Evolutionary conservation across 2,888 invertebrate genomes (phyloP).

Genomic region (Actias luna): DNA sequence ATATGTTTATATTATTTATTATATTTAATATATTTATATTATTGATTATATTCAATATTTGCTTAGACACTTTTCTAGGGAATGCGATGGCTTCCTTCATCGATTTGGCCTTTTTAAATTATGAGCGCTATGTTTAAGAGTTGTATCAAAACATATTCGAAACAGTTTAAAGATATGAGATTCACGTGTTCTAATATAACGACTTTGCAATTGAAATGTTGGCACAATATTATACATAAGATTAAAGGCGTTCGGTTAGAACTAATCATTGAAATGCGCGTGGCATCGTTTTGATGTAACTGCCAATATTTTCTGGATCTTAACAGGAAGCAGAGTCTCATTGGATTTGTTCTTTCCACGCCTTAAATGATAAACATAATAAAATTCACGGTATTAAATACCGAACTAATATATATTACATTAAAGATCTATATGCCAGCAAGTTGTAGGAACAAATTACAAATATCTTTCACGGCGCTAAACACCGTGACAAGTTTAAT

Average conservation of each 20-base stretch:
- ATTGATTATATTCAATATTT: too few species aligned
- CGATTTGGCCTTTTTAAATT: neutral
- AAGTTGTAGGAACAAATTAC: neutral
- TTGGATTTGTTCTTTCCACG: neutral
- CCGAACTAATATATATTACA: neutral
- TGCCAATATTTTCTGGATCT: neutral
- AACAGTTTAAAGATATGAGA: neutral
- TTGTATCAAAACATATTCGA: neutral
- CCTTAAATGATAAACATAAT: neutral
- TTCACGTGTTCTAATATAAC: neutral
- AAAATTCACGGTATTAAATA: neutral
- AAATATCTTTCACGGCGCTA: conserved; percentile 2
- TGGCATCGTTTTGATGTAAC: neutral
- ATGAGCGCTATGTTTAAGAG: neutral
- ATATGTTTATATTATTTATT: too few species aligned
- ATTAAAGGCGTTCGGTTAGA: neutral
- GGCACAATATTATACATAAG: neutral
- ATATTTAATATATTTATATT: too few species aligned
- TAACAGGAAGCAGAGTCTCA: neutral
- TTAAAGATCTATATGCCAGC: neutral
- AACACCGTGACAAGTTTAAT: conserved; percentile 70
- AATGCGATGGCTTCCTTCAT: too few species aligned
- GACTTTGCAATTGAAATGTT: neutral
- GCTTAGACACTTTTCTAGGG: too few species aligned
- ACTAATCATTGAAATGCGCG: neutral